These are phyloP conservation scores for Huso huso DNA, from an alignment of 2,797 vertebrate species.

Conservation along the genomic window DNA sequence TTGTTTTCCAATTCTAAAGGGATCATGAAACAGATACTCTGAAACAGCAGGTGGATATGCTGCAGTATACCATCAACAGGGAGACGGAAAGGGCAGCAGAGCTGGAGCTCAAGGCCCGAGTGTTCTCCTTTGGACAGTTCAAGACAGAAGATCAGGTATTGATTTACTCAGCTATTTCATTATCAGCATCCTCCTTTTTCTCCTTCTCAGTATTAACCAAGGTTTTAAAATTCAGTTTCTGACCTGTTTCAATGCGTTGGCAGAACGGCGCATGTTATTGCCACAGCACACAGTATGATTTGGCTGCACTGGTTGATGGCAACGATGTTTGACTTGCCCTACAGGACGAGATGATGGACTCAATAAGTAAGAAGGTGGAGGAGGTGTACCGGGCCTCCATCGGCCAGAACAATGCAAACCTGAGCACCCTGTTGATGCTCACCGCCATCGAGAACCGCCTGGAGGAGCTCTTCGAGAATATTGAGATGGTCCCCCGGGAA, in stretches of 20 bases:
- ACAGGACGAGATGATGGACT: conserved; percentile 66
- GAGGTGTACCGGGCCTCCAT: conserved; percentile 73
- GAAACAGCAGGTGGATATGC: conserved; percentile 46
- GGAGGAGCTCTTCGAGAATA: conserved; percentile 59
- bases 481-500: conserved; percentile 65
- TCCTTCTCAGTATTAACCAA: not conserved
- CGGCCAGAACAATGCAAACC: conserved; percentile 55
- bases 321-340: too few relatives aligned
- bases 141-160: conserved; percentile 68
- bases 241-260: not conserved
- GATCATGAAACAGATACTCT: conserved; percentile 62
- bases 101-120: conserved; percentile 62
- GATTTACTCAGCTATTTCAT: rapidly evolving
- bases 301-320: too few relatives aligned
- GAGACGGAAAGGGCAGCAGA: conserved; percentile 59
- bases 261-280: not conserved
- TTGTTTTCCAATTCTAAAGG: conserved; percentile 39
- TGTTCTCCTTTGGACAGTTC: conserved; percentile 58
- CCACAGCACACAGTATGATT: not conserved
- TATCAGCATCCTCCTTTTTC: not conserved
- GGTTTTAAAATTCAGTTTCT: not conserved
- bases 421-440: conserved; percentile 74
- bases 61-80: conserved; percentile 50
- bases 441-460: conserved; percentile 67
- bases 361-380: conserved; percentile 66